These are phyloP conservation scores for Nicator chloris DNA, from an alignment of 2,113 vertebrate genomes.

Conservation along the genomic window DNA sequence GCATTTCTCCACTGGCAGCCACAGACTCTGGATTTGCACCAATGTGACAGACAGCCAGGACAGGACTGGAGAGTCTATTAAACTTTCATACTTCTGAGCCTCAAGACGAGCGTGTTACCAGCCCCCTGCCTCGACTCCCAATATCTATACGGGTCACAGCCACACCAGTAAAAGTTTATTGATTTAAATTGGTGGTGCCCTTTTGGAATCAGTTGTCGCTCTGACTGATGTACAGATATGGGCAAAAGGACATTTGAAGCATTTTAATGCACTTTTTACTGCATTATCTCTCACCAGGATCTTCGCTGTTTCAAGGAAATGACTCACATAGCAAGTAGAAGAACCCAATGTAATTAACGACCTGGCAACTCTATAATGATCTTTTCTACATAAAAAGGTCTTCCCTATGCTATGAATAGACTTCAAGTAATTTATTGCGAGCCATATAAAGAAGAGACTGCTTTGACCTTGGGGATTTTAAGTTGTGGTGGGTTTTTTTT, in stretches of 20 bases:
- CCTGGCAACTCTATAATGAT: constrained; percentile 74
- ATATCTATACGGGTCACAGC: background rate
- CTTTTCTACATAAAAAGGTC: constrained; percentile 72
- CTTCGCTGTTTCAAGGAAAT: constrained; percentile 65
- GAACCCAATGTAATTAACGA: constrained; percentile 76
- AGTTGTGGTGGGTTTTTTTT: background rate
- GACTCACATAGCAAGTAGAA: constrained; percentile 61
- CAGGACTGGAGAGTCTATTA: constrained; percentile 55
- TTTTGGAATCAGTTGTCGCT: background rate
- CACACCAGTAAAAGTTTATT: constrained; percentile 21
- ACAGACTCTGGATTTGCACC: background rate
- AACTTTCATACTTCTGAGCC: constrained; percentile 68
- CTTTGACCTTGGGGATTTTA: constrained; percentile 58
- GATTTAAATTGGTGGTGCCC: constrained; percentile 40
- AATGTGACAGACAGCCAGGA: background rate
- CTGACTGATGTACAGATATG: constrained; percentile 53
- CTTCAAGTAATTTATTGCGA: constrained; percentile 63
- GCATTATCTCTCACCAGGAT: constrained; percentile 72
- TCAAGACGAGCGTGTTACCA: background rate
- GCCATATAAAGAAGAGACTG: constrained; percentile 55
- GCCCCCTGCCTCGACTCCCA: background rate
- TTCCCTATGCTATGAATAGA: constrained; percentile 67
- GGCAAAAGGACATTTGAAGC: constrained; percentile 66
- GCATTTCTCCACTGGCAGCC: background rate
- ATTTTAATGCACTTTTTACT: constrained; percentile 69